A percentile compares a stretch with the other conserved stretches of the same genome.
Conservation (phyloP, 2,888 invertebrate genomes). For the Himalopsyche kuldschensis region DNA sequence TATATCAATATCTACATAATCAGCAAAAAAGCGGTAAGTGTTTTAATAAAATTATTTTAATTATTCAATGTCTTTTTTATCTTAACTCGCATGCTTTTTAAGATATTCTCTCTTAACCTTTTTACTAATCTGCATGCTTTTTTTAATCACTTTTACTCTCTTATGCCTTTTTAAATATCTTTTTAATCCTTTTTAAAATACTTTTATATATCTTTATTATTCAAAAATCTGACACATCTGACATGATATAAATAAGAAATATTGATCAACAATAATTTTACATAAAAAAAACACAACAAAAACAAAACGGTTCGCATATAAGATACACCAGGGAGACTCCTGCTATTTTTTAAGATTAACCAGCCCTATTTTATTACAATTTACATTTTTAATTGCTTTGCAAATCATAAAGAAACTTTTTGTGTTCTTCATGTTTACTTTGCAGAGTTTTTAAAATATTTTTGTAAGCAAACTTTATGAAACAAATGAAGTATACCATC, state of each 20-base stretch:
- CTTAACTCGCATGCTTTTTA: conserved; percentile 30
- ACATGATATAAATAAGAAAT: neutral
- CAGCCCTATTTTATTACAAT: no score
- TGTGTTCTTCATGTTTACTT: neutral
- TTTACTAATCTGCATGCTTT: neutral
- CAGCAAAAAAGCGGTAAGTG: no score
- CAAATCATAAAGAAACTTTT: neutral
- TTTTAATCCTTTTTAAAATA: conserved; percentile 1
- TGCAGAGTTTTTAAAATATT: neutral
- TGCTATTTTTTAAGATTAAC: no score
- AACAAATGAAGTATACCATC: neutral
- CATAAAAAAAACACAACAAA: neutral
- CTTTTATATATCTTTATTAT: neutral
- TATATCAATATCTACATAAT: no score
- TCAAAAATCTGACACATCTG: neutral
- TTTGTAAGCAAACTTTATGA: neutral
- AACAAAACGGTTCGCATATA: neutral
- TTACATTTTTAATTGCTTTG: neutral
- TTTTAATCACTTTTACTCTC: conserved; percentile 14
- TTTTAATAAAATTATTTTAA: neutral
- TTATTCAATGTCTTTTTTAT: conserved; percentile 39
- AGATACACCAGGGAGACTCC: neutral
- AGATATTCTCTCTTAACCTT: neutral
- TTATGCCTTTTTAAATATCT: conserved; percentile 37
- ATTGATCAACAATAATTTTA: neutral